Evolutionary conservation across 2,888 invertebrate species (phyloP), one percentile per base, ranked within the genome.

Genomic region (Pyrgus malvae): DNA sequence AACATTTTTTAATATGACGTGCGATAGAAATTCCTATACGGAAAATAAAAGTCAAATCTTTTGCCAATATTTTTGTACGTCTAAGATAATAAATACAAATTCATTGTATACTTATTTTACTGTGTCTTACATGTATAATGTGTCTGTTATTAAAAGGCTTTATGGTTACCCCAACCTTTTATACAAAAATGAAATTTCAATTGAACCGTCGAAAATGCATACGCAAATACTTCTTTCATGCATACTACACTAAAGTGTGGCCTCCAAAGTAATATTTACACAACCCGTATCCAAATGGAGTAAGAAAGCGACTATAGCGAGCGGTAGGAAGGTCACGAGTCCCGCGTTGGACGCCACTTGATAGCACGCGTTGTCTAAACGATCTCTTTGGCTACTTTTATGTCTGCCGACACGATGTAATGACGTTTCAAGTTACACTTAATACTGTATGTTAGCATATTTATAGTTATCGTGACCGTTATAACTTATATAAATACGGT

Each of bases 311-410:
- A 29, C 16, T 11, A 35, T 16, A 40, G 38, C 37, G 19, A 37
- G 37, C 17, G 8, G 14, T 3, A 2, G 12, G 46, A 21, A 31
- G 45, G 45, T 45, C 45, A 45, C 45, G 45, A 21, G 45, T 3
- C 17, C 16, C 42, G 48, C 48, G 37, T 48, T 51, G 51, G 44
- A 50, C 54, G 50, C 59, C n/a, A n/a, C n/a, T n/a, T n/a, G n/a
- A n/a, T n/a, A n/a, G n/a, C 50, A 57, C 55, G 57, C 57, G 57
- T 48, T 48, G 40, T 37, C 54, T 44, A 48, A 48, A 57, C 55
- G 50, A 53, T 35, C 40, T 38, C 35, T 14, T 38, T 6, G 12
- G 4, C 23, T 23, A 23, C 23, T 12, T 49, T 49, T 21, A 29
- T 14, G 12, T 14, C 29, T 17, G 14, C 19, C 40, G 40, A 14